A percentile compares a stretch with the other conserved stretches of the same genome.
Evolutionary conservation across 2,797 vertebrate species (phyloP).

Genomic region (Spondyliosoma cantharus): DNA sequence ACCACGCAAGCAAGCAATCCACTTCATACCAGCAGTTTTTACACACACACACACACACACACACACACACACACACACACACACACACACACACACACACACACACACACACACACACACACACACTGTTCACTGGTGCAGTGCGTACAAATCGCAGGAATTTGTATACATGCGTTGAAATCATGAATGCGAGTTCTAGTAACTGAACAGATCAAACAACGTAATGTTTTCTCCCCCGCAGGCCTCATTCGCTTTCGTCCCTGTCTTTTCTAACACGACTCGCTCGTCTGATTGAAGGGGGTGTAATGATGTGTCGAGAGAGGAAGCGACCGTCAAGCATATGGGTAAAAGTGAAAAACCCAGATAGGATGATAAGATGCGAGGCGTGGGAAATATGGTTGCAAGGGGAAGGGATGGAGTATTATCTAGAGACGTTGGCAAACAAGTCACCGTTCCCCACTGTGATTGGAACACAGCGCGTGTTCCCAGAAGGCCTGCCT

Average conservation of each 20-base stretch:
- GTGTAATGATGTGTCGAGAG: slow-evolving; percentile 30
- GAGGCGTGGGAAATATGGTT: slow-evolving; percentile 40
- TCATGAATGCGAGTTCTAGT: slow-evolving; percentile 43
- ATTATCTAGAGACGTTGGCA: slow-evolving; percentile 56
- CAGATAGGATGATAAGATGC: slow-evolving; percentile 13
- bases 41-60: too few species aligned
- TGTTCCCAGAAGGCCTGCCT: slow-evolving; percentile 71
- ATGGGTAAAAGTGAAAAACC: slow-evolving; percentile 33
- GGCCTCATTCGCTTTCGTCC: slow-evolving; percentile 38
- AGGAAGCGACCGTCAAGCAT: background rate
- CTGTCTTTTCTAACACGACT: slow-evolving; percentile 42
- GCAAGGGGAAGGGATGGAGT: slow-evolving; percentile 33
- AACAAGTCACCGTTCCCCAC: slow-evolving; percentile 44
- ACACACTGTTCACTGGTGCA: slow-evolving; percentile 28
- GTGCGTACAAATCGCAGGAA: slow-evolving; percentile 43
- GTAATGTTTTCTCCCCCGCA: slow-evolving; percentile 32
- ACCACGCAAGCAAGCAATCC: slow-evolving; percentile 48
- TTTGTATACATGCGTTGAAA: slow-evolving; percentile 54
- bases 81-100: too few species aligned
- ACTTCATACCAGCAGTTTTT: slow-evolving; percentile 56
- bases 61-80: too few species aligned
- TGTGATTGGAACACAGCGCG: slow-evolving; percentile 61
- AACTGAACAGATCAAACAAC: slow-evolving; percentile 54
- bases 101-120: too few species aligned
- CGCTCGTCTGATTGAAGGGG: slow-evolving; percentile 20